These are phyloP conservation scores for Stenoptilia bipunctidactyla DNA, from an alignment of 2,888 invertebrate species.

Conservation along the genomic window DNA sequence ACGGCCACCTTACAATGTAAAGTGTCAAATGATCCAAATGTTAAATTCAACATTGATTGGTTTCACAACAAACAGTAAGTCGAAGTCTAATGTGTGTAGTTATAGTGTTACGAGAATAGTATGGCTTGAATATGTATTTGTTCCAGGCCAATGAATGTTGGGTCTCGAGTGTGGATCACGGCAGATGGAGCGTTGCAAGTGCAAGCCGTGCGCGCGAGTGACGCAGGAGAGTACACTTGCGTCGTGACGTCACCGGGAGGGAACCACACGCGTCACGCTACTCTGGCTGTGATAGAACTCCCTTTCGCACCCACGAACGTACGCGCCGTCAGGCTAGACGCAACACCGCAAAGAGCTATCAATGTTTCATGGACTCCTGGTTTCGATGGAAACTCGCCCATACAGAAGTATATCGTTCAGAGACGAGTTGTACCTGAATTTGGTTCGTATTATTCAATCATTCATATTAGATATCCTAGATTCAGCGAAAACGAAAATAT, in stretches of 20 bases:
- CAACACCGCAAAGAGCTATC: conserved; percentile 79
- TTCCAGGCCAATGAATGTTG: conserved; percentile 61
- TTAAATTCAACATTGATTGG: conserved; percentile 90
- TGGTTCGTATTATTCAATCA: conserved; percentile 71
- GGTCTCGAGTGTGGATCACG: conserved; percentile 80
- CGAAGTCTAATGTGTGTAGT: not conserved
- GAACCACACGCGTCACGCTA: conserved; percentile 90
- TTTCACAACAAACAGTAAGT: conserved; percentile 87
- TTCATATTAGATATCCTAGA: too few species aligned
- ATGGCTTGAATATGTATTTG: not conserved
- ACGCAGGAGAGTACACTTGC: conserved; percentile 95
- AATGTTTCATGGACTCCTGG: conserved; percentile 96
- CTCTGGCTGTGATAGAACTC: conserved; percentile 87
- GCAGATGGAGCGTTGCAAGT: conserved; percentile 90
- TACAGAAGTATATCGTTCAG: conserved; percentile 93
- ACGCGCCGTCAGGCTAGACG: conserved; percentile 77
- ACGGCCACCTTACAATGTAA: conserved; percentile 95
- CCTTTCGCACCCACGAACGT: conserved; percentile 94
- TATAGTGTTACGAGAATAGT: too few species aligned
- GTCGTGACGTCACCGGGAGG: conserved; percentile 91
- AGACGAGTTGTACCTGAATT: conserved; percentile 89
- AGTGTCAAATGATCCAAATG: conserved; percentile 91
- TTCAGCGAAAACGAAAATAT: too few species aligned
- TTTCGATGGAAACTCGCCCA: conserved; percentile 97
- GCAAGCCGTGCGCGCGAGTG: conserved; percentile 88